phyloP scores from a whole-genome alignment of 2,797 vertebrate genomes.

The Crenuchus spilurus region DNA sequence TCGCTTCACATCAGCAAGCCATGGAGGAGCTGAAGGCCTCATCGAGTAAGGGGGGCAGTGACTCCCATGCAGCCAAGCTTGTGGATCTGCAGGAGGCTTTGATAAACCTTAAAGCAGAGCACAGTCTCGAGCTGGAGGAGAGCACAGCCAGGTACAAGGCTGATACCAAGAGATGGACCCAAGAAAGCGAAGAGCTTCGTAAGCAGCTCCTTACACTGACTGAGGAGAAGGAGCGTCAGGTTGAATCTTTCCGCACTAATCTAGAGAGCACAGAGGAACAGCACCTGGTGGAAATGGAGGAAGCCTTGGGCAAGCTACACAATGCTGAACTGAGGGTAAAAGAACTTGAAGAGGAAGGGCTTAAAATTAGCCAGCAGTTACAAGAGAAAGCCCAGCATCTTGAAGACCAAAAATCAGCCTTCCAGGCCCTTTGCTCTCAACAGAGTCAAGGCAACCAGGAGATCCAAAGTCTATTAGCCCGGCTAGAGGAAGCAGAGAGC shows the following conservation, averaged over 20 bases:
- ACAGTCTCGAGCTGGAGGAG: conserved; percentile 78
- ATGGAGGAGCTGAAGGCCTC: conserved; percentile 89
- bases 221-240: conserved; percentile 85
- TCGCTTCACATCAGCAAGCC: conserved; percentile 86
- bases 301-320: conserved; percentile 91
- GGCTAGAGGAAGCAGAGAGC: conserved; percentile 80
- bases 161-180: conserved; percentile 66
- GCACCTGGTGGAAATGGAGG: conserved; percentile 97
- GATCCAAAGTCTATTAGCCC: conserved; percentile 79
- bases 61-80: conserved; percentile 81
- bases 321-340: conserved; percentile 89
- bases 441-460: conserved; percentile 86
- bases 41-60: conserved; percentile 83
- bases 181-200: conserved; percentile 78
- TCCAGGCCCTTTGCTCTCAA: conserved; percentile 80
- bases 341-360: conserved; percentile 85
- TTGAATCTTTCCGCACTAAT: conserved; percentile 81
- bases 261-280: conserved; percentile 91
- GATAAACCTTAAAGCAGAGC: conserved; percentile 82
- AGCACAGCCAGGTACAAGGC: conserved; percentile 74
- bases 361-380: conserved; percentile 73
- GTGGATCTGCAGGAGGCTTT: conserved; percentile 84
- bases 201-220: conserved; percentile 71
- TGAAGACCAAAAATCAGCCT: conserved; percentile 81
- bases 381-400: conserved; percentile 80